Conservation (phyloP, 2,113 vertebrate genomes). For the Lates calcarifer region DNA sequence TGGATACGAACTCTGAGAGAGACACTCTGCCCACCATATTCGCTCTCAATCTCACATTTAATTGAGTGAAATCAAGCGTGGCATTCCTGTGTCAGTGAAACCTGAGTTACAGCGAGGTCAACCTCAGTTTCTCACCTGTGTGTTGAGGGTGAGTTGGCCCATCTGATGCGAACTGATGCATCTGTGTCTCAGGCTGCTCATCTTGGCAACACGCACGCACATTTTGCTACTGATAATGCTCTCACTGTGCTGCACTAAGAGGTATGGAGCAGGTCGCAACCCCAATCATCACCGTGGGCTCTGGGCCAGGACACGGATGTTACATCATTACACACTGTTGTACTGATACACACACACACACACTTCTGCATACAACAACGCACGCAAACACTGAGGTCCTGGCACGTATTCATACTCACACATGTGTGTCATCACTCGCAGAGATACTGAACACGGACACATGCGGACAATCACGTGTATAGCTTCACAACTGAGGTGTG, state of each 20-base stretch:
- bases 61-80: constrained; percentile 53
- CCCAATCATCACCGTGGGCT: constrained; percentile 52
- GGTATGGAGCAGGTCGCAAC: constrained; percentile 28
- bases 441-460: constrained; percentile 10
- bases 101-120: constrained; percentile 25
- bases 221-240: constrained; percentile 37
- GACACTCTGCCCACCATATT: neutral
- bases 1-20: neutral
- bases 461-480: constrained; percentile 16
- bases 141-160: constrained; percentile 19
- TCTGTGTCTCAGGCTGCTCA: constrained; percentile 36
- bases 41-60: constrained; percentile 47
- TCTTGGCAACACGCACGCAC: constrained; percentile 24
- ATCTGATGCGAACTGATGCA: neutral
- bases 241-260: constrained; percentile 27
- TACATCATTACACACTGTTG: neutral
- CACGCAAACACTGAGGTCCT: neutral
- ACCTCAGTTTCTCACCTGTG: constrained; percentile 51
- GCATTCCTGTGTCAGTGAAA: constrained; percentile 46
- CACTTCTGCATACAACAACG: neutral
- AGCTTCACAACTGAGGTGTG: constrained; percentile 44
- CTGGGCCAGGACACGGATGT: neutral
- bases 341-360: constrained; percentile 2
- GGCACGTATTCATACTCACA: constrained; percentile 16
- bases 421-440: constrained; percentile 13